These are phyloP conservation scores for Oscheius myriophilus DNA, from an alignment of 2,888 invertebrate species.

Conservation along the genomic window DNA sequence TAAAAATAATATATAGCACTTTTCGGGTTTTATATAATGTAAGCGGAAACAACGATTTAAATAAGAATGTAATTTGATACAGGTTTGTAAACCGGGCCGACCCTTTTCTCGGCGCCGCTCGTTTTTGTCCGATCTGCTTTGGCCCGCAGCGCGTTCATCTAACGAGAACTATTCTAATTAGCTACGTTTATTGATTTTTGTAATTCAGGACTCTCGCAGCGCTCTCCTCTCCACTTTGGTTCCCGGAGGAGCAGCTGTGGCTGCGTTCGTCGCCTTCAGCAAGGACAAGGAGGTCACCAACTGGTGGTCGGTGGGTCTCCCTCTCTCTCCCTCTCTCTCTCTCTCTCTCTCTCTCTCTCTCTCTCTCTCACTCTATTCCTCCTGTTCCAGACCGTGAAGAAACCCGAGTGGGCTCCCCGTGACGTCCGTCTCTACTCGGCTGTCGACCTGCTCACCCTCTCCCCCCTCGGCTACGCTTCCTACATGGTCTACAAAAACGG, in stretches of 20 bases:
- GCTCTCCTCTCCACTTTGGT: conserved; percentile 56
- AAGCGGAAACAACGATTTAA: no score
- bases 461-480: conserved; percentile 66
- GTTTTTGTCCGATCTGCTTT: no score
- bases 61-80: no score
- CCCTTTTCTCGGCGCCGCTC: no score
- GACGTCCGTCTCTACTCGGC: conserved; percentile 56
- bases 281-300: conserved; percentile 44
- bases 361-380: background rate
- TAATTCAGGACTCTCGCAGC: conserved; percentile 59
- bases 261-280: conserved; percentile 45
- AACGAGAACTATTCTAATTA: no score
- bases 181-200: no score
- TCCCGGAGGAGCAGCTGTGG: conserved; percentile 56
- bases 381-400: conserved; percentile 43
- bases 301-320: conserved; percentile 53
- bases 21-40: no score
- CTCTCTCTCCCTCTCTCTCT: background rate
- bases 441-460: conserved; percentile 57
- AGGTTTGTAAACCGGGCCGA: no score
- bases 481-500: conserved; percentile 68
- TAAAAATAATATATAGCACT: no score
- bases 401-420: conserved; percentile 61
- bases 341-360: no score
- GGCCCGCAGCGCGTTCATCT: no score